Conservation (phyloP, 2,797 vertebrate genomes). For the Enteromius radiatus region DNA sequence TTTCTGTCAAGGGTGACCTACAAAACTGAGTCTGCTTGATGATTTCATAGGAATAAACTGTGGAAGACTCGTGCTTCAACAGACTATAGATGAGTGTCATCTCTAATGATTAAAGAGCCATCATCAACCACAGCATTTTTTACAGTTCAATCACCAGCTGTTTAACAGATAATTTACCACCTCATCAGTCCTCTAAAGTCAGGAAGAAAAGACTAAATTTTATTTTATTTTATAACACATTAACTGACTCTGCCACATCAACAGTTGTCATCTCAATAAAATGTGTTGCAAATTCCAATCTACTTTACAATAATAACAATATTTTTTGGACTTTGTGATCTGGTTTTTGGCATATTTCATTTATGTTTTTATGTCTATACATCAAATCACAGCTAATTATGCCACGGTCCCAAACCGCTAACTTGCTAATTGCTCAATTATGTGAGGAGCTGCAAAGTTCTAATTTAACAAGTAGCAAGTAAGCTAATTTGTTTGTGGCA, state of each 20-base stretch:
- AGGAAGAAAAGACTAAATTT: neutral
- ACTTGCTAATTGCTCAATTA: slow-evolving; percentile 45
- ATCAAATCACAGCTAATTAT: slow-evolving; percentile 30
- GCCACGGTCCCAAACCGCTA: neutral
- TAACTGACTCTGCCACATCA: slow-evolving; percentile 33
- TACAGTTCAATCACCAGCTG: neutral
- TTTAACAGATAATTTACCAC: neutral
- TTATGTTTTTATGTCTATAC: slow-evolving; percentile 29
- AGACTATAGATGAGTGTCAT: slow-evolving; percentile 40
- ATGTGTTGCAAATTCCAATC: neutral
- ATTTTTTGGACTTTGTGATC: slow-evolving; percentile 33
- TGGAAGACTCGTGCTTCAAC: slow-evolving; percentile 10
- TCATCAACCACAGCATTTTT: slow-evolving; percentile 54
- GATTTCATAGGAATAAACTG: slow-evolving; percentile 70
- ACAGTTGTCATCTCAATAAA: neutral
- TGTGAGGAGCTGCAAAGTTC: slow-evolving; percentile 44
- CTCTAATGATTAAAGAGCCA: slow-evolving; percentile 62
- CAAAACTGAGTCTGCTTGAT: slow-evolving; percentile 78
- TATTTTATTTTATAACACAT: neutral
- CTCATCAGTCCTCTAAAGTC: neutral
- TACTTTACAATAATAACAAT: neutral
- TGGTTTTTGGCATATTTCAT: slow-evolving; percentile 37
- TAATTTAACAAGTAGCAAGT: slow-evolving; percentile 44
- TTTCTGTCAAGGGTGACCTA: slow-evolving; percentile 78
- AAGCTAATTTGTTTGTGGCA: slow-evolving; percentile 33